Evolutionary conservation across 1,140 invertebrate genomes (phyloP), one percentile per base, ranked within the genome.

Genomic region (Dendroctonus valens): DNA sequence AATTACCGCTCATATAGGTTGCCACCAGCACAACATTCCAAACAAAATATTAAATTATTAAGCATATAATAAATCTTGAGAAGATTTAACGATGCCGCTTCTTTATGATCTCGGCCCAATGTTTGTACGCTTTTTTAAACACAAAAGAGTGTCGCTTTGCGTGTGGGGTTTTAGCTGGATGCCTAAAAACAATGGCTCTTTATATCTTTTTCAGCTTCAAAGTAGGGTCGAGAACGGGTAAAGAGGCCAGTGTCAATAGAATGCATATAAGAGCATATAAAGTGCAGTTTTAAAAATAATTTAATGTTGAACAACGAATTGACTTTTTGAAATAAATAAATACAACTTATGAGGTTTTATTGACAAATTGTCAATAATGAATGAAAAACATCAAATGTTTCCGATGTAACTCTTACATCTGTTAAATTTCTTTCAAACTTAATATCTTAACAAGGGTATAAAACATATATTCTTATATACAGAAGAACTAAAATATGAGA

Each of bases 41-140:
- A 59, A 62, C 59, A 62, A 62, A 62, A 62, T 62, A 62, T 62
- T 63, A 63, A 63, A 63, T 37, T 63, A 63, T 63, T 63, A 63
- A 63, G 48, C 51, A 63, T 50, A 15, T 48, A 63, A 63, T 63
- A 63, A 63, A 63, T 63, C 61, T 40, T 54, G 40, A 46, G 55
- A 46, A 40, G 51, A 26, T 26, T 26, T 26, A 26, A 26, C 26
- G 26, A 14, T 41, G 38, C 61, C 51, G 61, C 61, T 26, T 63
- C 42, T 4, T 61, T 58, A 52, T 49, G 37, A 62, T 15, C 49
- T 41, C 61, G 51, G 37, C 15, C 52, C 51, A 48, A 46, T 55
- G 61, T 63, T 63, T 63, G 61, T 15, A 55, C 41, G 61, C 9
- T 37, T 46, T 63, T 63, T 55, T 14, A 14, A 15, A 57, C 14